These are phyloP conservation scores for Smithornis capensis DNA, from an alignment of 2,113 vertebrate species.

Conservation along the genomic window DNA sequence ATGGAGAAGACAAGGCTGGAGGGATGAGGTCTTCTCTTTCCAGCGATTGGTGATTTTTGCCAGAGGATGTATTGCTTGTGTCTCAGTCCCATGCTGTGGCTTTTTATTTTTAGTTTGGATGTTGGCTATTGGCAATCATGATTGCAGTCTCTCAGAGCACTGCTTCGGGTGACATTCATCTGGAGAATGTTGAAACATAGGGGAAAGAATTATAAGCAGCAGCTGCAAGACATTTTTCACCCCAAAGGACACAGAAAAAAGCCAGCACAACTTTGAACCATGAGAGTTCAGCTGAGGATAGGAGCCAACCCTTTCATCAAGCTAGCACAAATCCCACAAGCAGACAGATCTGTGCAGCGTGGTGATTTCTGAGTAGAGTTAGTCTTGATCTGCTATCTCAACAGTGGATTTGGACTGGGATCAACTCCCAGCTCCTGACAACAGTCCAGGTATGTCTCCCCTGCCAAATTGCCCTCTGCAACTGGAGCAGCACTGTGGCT, in stretches of 20 bases:
- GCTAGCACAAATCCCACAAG: slow-evolving; percentile 8
- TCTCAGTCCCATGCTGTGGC: not conserved
- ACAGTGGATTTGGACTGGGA: not conserved
- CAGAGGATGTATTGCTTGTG: not conserved
- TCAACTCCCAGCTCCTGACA: not conserved
- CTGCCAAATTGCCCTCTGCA: not conserved
- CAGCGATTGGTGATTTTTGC: not conserved
- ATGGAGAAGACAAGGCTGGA: not conserved
- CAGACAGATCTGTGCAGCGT: not conserved
- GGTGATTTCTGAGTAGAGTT: not conserved
- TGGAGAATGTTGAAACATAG: slow-evolving; percentile 54
- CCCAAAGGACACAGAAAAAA: slow-evolving; percentile 42
- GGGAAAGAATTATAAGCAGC: slow-evolving; percentile 52
- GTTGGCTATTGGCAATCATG: slow-evolving; percentile 33
- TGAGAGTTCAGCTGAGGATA: slow-evolving; percentile 45
- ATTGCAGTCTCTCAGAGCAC: slow-evolving; percentile 17
- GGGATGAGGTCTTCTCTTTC: not conserved
- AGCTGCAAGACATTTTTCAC: slow-evolving; percentile 57
- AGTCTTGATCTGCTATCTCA: slow-evolving; percentile 34
- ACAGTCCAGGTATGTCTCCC: not conserved
- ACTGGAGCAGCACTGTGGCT: not conserved
- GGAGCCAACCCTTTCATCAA: slow-evolving; percentile 39
- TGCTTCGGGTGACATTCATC: slow-evolving; percentile 36
- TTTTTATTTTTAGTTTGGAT: slow-evolving; percentile 54
- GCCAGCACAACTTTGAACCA: slow-evolving; percentile 17